Base-by-base conservation (phyloP, 2,113 vertebrate species). In the Saccopteryx bilineata region DNA sequence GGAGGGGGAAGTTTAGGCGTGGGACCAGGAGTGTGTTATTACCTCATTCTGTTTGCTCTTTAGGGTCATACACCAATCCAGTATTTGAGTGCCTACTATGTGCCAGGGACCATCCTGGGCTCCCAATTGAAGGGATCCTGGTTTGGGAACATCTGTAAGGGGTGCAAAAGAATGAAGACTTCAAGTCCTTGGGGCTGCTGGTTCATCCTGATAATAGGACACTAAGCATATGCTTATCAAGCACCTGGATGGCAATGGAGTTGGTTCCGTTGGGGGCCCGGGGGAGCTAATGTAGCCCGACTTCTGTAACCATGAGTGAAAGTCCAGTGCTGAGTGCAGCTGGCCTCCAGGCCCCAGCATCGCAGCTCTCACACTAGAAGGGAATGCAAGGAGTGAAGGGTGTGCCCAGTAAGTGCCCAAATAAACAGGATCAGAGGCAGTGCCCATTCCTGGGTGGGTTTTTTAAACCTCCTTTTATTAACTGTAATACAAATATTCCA, bases 401-500 rank as follows among this genome's bases (percentile, higher is more conserved):
- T 2, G 18, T 52, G 18, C 52, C 60, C 2, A 5, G 19, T 1
- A 18, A 21, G 46, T 54, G 10, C 26, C 68, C 14, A 0, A 48
- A 33, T 12, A 28, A 89, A 74, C 5, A 90, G 33, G 46, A 13
- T 33, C 87, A 39, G 66, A 90, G 31, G 48, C 88, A 90, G 85
- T 23, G 7, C 21, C 72, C 95, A 92, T 65, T 92, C 54, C 26
- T 86, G 82, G n/a, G 52, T 28, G 69, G 96, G 94, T 93, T 96
- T 97, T 97, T 89, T 17, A 97, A 97, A 96, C 81, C 96, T 48
- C 0, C 88, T 96, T 98, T 97, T 97, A 95, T 97, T 98, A 95
- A 97, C 95, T 93, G 87, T 97, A 97, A 97, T 98, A 98, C 98
- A 98, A 98, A 98, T 98, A 97, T 97, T 98, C 96, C 97, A 98